Conservation (phyloP, 2,888 invertebrate species). For the Lasioglossum figueresi region DNA sequence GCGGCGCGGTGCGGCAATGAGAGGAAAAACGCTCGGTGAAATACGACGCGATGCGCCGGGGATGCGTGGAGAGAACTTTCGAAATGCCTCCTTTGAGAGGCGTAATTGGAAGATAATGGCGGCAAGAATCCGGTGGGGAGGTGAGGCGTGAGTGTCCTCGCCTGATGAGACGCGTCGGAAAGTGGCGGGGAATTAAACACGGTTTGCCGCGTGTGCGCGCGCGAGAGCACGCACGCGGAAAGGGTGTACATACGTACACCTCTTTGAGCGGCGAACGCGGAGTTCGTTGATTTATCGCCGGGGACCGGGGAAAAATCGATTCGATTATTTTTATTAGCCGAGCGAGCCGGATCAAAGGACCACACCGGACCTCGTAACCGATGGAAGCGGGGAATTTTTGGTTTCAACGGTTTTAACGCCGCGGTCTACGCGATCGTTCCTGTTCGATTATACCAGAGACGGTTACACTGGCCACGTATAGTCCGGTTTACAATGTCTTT, state of each 20-base stretch:
- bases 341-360: background rate
- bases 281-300: background rate
- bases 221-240: background rate
- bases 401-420: background rate
- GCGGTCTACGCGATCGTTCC: no score
- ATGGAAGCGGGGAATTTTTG: background rate
- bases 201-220: background rate
- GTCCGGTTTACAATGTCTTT: background rate
- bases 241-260: background rate
- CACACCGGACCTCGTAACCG: background rate
- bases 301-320: background rate
- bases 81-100: slow-evolving; percentile 53
- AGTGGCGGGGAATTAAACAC: slow-evolving; percentile 24
- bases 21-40: slow-evolving; percentile 45
- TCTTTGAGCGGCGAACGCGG: background rate
- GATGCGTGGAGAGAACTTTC: slow-evolving; percentile 42
- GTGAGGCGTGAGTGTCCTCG: background rate
- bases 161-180: background rate
- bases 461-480: background rate
- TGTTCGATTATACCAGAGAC: background rate
- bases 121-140: slow-evolving; percentile 17
- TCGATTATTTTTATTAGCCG: slow-evolving; percentile 1
- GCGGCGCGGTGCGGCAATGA: slow-evolving; percentile 13
- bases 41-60: slow-evolving; percentile 33
- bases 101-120: slow-evolving; percentile 56